Evolutionary conservation across 2,888 invertebrate genomes (phyloP).

Genomic region (Pyrochroa serraticornis): DNA sequence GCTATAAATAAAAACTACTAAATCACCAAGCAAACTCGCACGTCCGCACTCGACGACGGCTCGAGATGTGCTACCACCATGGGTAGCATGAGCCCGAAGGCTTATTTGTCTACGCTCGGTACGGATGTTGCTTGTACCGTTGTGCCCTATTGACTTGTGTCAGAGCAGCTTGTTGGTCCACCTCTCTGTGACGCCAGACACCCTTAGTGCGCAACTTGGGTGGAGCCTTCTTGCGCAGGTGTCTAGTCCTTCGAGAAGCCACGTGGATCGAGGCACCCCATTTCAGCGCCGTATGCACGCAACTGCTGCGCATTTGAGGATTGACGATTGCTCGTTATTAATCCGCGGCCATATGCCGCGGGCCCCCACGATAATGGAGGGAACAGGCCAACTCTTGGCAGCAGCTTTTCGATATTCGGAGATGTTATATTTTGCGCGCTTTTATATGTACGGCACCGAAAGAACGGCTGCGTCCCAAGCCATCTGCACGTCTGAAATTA

Average conservation of each 20-base stretch:
- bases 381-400: constrained; percentile 22
- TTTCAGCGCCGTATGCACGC: constrained; percentile 21
- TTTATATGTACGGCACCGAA: constrained; percentile 4
- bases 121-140: no score
- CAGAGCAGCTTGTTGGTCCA: no score
- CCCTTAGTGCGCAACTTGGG: no score
- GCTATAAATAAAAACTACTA: no score
- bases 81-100: no score
- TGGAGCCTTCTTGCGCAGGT: constrained; percentile 23
- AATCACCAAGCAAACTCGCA: no score
- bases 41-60: no score
- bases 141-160: no score
- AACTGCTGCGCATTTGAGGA: constrained; percentile 11
- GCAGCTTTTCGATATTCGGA: constrained; percentile 31
- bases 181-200: no score
- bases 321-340: constrained; percentile 22
- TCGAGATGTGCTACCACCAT: no score
- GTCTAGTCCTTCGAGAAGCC: neutral
- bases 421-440: constrained; percentile 30
- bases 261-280: constrained; percentile 5
- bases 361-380: constrained; percentile 36
- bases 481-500: neutral
- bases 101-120: no score
- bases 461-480: neutral
- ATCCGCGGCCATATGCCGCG: constrained; percentile 37